These are phyloP conservation scores for Lynx canadensis DNA, from an alignment of 2,113 vertebrate genomes.

Conservation along the genomic window DNA sequence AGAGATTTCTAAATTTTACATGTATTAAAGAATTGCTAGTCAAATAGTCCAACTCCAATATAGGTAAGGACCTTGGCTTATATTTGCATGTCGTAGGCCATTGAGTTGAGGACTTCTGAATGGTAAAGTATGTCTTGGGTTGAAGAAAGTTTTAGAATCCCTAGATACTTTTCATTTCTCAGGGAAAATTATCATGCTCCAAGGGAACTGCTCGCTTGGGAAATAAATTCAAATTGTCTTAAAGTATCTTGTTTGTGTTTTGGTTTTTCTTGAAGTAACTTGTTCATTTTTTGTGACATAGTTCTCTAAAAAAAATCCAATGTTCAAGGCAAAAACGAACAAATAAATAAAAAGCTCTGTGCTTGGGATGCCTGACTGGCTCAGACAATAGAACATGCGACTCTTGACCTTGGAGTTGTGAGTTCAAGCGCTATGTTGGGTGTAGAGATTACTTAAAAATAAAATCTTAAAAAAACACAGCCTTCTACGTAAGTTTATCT, in stretches of 20 bases:
- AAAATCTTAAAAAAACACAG: too few species aligned
- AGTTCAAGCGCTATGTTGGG: too few species aligned
- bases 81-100: neutral
- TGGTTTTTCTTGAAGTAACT: constrained; percentile 49
- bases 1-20: neutral
- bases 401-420: too few species aligned
- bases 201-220: constrained; percentile 38
- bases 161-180: constrained; percentile 14
- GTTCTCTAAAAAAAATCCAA: constrained; percentile 24
- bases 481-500: neutral
- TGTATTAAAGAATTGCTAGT: neutral
- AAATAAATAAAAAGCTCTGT: neutral
- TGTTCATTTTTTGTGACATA: constrained; percentile 58
- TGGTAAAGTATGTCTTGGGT: neutral
- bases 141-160: constrained; percentile 45
- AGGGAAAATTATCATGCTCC: constrained; percentile 45
- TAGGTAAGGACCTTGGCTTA: neutral
- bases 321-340: neutral
- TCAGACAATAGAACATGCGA: too few species aligned
- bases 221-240: constrained; percentile 55
- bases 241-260: constrained; percentile 56
- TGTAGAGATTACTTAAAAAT: too few species aligned
- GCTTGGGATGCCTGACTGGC: neutral
- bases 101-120: neutral
- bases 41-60: neutral